Base-by-base conservation (phyloP, 2,797 vertebrate genomes). In the Molossus molossus region DNA sequence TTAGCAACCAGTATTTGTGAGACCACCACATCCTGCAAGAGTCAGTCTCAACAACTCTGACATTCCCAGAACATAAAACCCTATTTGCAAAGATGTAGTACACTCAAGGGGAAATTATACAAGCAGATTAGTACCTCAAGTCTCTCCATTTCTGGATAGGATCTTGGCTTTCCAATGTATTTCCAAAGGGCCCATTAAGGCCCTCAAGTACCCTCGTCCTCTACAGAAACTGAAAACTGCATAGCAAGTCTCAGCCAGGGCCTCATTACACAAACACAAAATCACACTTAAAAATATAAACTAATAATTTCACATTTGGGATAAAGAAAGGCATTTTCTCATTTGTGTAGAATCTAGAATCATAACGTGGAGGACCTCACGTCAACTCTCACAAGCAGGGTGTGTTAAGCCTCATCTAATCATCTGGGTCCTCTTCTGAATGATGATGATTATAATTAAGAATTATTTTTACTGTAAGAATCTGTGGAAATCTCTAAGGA, bases 401-500 rank as follows among this genome's bases (percentile, higher is more conserved):
- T 9, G n/a, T 1, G 1, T 48, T 9, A 0, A 40, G 94, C 96
- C 97, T 98, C 79, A 0, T 97, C 98, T 97, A 18, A 90, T 87
- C 89, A 87, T 72, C 90, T 89, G 76, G 5, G n/a, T 76, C 0
- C 3, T 55, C 27, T 96, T 91, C 82, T 70, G 94, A 95, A 86
- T 45, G n/a, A 73, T 29, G 21, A 18, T 87, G 50, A 60, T 87
- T 69, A 45, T 37, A 96, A 95, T 20, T 0, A n/a, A 98, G 95
- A 89, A 92, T 97, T 93, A 64, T 45, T 95, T 92, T 95, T 94
- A 89, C 88, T 58, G 0, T 94, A 92, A 1, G 1, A 21, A 21
- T 82, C 48, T 1, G 0, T 96, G 96, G 92, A 97, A 97, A 97
- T 82, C 94, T 72, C 94, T 0, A 69, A 96, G 93, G 84, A 97